Percentiles rank a stretch among this genome's conserved stretches.
Conservation (phyloP, 2,888 invertebrate species). For the Dasypogon diadema region DNA sequence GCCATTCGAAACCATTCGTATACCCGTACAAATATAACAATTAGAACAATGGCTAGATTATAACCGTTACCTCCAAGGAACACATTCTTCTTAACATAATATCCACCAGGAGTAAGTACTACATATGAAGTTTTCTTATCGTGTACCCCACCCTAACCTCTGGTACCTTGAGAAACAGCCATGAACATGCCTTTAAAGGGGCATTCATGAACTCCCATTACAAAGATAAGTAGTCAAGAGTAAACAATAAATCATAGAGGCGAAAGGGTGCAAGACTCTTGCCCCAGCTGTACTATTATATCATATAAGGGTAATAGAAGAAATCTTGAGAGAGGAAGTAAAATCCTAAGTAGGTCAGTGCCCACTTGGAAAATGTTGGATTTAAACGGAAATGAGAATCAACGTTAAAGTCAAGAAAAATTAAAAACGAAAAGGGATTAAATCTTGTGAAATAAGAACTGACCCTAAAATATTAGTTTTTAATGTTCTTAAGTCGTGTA, state of each 20-base stretch:
- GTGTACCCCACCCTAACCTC: background rate
- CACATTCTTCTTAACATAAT: background rate
- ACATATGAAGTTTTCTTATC: background rate
- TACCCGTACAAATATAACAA: background rate
- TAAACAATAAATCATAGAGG: conserved; percentile 11
- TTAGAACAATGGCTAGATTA: background rate
- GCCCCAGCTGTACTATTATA: background rate
- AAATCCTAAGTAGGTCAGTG: conserved; percentile 5
- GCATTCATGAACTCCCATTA: conserved; percentile 1
- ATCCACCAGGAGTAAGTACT: background rate
- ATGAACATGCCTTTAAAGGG: conserved; percentile 4
- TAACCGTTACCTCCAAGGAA: background rate
- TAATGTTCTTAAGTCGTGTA: background rate
- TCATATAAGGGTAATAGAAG: background rate
- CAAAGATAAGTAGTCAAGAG: background rate
- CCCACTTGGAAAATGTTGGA: background rate
- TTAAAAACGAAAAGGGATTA: background rate
- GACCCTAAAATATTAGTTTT: background rate
- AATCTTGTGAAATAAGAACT: background rate
- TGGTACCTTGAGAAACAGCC: background rate
- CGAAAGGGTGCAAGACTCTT: background rate
- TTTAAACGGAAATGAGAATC: background rate
- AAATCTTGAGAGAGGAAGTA: background rate
- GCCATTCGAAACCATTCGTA: background rate
- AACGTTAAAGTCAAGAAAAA: background rate